These are phyloP conservation scores for Grammomys surdaster DNA, from an alignment of 2,113 vertebrate species.

Conservation along the genomic window DNA sequence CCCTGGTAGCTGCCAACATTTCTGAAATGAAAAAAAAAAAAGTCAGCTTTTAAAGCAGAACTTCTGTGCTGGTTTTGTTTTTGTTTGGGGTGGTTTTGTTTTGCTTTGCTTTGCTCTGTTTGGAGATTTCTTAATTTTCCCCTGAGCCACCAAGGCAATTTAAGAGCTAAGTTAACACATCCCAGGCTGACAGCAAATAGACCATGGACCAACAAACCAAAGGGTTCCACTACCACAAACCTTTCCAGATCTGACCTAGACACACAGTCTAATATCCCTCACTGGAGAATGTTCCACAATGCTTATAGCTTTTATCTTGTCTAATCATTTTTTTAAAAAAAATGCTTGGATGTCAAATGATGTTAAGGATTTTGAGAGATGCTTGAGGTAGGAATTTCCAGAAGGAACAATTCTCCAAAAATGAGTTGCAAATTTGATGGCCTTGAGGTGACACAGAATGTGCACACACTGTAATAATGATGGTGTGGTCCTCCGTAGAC, in stretches of 20 bases:
- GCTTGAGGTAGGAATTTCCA: neutral
- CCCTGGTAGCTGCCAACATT: neutral
- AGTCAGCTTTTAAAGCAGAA: constrained; percentile 28
- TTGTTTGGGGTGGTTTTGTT: neutral
- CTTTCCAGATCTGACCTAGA: neutral
- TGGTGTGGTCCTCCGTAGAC: rapidly evolving
- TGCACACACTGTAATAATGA: neutral
- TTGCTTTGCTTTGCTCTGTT: neutral
- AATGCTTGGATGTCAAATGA: constrained; percentile 44
- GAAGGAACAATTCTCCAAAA: neutral
- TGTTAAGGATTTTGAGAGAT: constrained; percentile 15
- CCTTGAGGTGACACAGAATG: neutral
- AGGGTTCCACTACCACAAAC: neutral
- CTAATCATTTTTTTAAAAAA: constrained; percentile 45
- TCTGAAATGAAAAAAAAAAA: constrained; percentile 26
- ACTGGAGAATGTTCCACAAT: neutral
- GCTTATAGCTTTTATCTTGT: constrained; percentile 2
- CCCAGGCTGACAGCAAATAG: neutral
- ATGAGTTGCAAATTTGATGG: constrained; percentile 1
- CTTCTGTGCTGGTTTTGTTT: neutral
- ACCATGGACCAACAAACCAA: neutral
- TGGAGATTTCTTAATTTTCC: constrained; percentile 40
- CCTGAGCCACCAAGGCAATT: neutral
- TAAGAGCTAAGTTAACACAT: neutral
- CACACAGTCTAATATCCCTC: constrained; percentile 4